Percentiles rank a stretch among this genome's conserved stretches.
These are phyloP conservation scores for Colossoma macropomum DNA, from an alignment of 2,113 vertebrate genomes.

Conservation along the genomic window DNA sequence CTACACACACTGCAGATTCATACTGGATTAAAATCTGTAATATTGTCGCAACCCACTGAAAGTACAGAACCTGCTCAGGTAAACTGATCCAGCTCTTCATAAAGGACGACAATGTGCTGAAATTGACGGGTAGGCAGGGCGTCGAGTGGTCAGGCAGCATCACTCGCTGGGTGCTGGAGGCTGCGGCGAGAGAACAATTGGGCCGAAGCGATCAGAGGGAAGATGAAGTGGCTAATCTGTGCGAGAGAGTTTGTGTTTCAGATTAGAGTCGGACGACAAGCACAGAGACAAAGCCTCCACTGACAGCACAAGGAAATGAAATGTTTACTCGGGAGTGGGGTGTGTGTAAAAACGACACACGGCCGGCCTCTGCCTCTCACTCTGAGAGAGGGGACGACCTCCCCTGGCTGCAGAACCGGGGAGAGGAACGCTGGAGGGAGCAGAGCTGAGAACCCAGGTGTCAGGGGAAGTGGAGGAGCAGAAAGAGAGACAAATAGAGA, in stretches of 20 bases:
- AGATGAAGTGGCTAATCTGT: conserved; percentile 60
- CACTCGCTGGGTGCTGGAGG: conserved; percentile 63
- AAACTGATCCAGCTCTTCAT: too few relatives aligned
- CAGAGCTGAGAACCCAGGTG: conserved; percentile 30
- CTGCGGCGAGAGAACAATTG: conserved; percentile 51
- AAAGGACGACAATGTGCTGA: too few relatives aligned
- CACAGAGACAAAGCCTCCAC: conserved; percentile 69
- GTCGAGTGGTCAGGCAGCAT: conserved; percentile 58
- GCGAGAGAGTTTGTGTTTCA: conserved; percentile 78
- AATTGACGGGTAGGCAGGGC: too few relatives aligned
- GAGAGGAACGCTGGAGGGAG: not conserved
- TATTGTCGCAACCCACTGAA: too few relatives aligned
- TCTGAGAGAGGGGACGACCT: conserved; percentile 26
- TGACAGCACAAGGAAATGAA: conserved; percentile 81
- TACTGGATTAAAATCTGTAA: too few relatives aligned
- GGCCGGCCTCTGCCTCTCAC: conserved; percentile 40
- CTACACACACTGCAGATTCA: too few relatives aligned
- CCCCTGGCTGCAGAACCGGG: conserved; percentile 19
- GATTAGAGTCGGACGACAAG: conserved; percentile 76
- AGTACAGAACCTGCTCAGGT: too few relatives aligned
- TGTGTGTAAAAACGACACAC: conserved; percentile 64
- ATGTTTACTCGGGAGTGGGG: conserved; percentile 73
- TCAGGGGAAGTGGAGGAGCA: conserved; percentile 24
- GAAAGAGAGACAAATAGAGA: too few relatives aligned
- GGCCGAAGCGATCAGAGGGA: conserved; percentile 58